A percentile compares a stretch with the other conserved stretches of the same genome.
Conservation (phyloP, 2,113 vertebrate genomes). For the Gobio gobio region DNA sequence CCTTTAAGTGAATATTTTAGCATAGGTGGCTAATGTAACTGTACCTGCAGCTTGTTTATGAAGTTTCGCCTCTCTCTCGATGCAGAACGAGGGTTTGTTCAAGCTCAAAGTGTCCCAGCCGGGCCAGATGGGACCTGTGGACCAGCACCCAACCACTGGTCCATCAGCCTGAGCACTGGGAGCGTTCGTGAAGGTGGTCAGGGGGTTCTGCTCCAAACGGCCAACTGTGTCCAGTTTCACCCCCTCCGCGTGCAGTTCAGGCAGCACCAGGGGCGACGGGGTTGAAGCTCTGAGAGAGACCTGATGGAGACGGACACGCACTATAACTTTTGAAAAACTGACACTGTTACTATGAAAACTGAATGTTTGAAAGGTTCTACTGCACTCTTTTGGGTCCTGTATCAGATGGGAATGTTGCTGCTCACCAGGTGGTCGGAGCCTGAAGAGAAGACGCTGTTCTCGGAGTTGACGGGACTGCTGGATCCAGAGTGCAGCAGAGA, state of each 20-base stretch:
- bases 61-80: conserved; percentile 93
- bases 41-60: conserved; percentile 95
- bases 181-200: conserved; percentile 69
- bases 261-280: conserved; percentile 87
- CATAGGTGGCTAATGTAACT: background rate
- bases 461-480: conserved; percentile 95
- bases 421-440: conserved; percentile 88
- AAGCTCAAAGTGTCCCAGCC: conserved; percentile 85
- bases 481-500: conserved; percentile 94
- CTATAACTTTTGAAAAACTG: background rate
- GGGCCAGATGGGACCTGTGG: conserved; percentile 87
- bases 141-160: conserved; percentile 86
- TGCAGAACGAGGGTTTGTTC: conserved; percentile 89
- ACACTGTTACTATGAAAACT: background rate
- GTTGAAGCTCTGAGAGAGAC: conserved; percentile 91
- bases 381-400: background rate
- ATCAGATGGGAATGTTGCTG: background rate
- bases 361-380: background rate
- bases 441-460: conserved; percentile 96
- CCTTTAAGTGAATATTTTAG: background rate
- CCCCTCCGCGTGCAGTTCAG: conserved; percentile 85
- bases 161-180: conserved; percentile 78
- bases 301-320: conserved; percentile 65
- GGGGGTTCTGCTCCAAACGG: conserved; percentile 83
- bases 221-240: conserved; percentile 82